Evolutionary conservation across 2,888 invertebrate species (phyloP), one percentile per base, ranked within the genome.

Genomic region (Lepidochitona cinerea): DNA sequence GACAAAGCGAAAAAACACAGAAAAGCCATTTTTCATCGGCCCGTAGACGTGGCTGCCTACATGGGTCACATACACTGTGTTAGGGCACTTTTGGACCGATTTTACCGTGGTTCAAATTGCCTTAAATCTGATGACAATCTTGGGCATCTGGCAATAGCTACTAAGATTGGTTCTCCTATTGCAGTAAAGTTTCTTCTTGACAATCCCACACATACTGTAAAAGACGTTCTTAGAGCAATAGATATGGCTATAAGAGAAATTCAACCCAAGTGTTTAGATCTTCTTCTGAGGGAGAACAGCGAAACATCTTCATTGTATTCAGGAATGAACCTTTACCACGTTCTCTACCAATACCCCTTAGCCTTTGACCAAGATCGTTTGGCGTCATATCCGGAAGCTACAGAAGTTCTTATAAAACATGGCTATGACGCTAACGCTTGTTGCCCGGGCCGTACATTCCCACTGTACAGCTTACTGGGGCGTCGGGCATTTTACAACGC

Each of bases 251-350:
- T 88, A 9, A 83, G 84, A 72, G 75, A 80, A 68, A 84, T 83
- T 2, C 80, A 81, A 37, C 79, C 85, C 0, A 83, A 86, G 41
- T 88, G 85, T 75, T 73, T 89, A 12, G 82, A 86, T 68, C 77
- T 84, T 37, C 73, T 89, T 9, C 75, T 89, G 26, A 71, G 82
- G 5, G 73, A 80, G n/a, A 78, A 77, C 23, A 74, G 83, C 7
- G 79, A 83, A 26, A 37, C 81, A 3, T 78, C 78, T 5, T 67
- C 76, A 26, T 75, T 85, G 26, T 84, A 87, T 53, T 81, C 83
- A 65, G 85, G 85, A 3, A 84, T 87, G 84, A 88, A 88, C 73
- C 77, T 87, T 5, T 89, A 82, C 73, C 89, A 89, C 74, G 84
- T 88, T 7, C 72, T 88, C 18, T 88, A 81, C 75, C 83, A 85